phyloP scores from a whole-genome alignment of 2,888 invertebrate genomes.

The Carcina quercana region DNA sequence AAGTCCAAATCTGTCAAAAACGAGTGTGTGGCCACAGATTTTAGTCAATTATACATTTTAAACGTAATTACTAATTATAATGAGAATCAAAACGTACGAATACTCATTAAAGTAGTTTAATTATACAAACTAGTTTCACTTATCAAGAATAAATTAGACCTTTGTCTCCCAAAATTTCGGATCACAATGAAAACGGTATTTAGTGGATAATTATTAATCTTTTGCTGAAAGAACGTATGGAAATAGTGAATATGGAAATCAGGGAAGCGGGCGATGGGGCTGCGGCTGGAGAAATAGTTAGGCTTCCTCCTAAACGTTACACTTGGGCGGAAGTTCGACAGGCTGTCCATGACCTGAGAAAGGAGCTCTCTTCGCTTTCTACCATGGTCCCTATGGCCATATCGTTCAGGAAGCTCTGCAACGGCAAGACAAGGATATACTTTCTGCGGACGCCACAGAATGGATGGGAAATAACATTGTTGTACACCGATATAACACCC shows the following conservation, averaged over 20 bases:
- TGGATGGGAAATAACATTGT: slow-evolving; percentile 91
- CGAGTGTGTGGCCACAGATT: slow-evolving; percentile 31
- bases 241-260: slow-evolving; percentile 56
- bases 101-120: slow-evolving; percentile 33
- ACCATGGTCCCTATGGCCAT: slow-evolving; percentile 89
- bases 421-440: slow-evolving; percentile 89
- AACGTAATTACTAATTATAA: slow-evolving; percentile 32
- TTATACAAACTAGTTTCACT: slow-evolving; percentile 21
- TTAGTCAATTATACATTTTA: slow-evolving; percentile 32
- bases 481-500: slow-evolving; percentile 88
- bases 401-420: slow-evolving; percentile 84
- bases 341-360: slow-evolving; percentile 86
- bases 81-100: slow-evolving; percentile 27
- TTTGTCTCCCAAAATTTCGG: slow-evolving; percentile 25
- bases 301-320: slow-evolving; percentile 54
- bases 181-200: slow-evolving; percentile 38
- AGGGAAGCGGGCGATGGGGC: slow-evolving; percentile 66
- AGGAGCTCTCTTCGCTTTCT: slow-evolving; percentile 84
- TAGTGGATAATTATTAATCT: slow-evolving; percentile 22
- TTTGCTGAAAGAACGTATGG: slow-evolving; percentile 29
- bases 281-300: slow-evolving; percentile 51
- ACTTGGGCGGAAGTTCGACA: slow-evolving; percentile 88
- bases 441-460: slow-evolving; percentile 91
- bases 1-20: slow-evolving; percentile 50
- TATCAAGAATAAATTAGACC: background rate